Conservation (phyloP, 2,888 invertebrate genomes). For the Spodoptera littoralis region DNA sequence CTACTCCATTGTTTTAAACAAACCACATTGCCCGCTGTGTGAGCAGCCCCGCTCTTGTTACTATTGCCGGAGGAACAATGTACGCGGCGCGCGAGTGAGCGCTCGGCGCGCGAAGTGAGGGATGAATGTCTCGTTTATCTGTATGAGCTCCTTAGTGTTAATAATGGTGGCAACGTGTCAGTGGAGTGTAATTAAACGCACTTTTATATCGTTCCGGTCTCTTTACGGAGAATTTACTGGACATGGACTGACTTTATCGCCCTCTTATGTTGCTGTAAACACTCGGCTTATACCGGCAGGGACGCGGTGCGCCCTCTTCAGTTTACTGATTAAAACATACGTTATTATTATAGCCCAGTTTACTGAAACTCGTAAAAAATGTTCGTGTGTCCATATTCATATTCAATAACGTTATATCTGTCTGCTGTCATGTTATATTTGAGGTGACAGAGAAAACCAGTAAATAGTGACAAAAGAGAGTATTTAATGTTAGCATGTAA, state of each 20-base stretch:
- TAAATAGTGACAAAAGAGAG: slow-evolving; percentile 11
- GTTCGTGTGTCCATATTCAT: no score
- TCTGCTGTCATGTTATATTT: no score
- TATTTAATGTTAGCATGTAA: slow-evolving; percentile 16
- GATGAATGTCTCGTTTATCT: slow-evolving; percentile 65
- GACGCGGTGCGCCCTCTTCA: slow-evolving; percentile 1
- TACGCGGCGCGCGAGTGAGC: slow-evolving; percentile 56
- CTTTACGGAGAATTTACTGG: slow-evolving; percentile 42
- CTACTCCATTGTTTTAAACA: slow-evolving; percentile 70
- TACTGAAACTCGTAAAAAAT: not conserved
- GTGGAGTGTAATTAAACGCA: slow-evolving; percentile 65
- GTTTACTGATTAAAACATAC: slow-evolving; percentile 15
- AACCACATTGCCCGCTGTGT: slow-evolving; percentile 71
- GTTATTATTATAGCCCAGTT: not conserved
- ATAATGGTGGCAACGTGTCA: slow-evolving; percentile 69
- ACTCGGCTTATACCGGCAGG: slow-evolving; percentile 32
- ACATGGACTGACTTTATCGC: slow-evolving; percentile 49
- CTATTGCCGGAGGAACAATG: slow-evolving; percentile 64
- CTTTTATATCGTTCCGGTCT: slow-evolving; percentile 52
- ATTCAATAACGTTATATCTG: no score
- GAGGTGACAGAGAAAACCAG: slow-evolving; percentile 1
- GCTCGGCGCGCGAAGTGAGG: slow-evolving; percentile 36
- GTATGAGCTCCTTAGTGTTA: slow-evolving; percentile 68
- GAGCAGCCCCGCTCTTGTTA: slow-evolving; percentile 55
- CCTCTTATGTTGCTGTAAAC: slow-evolving; percentile 42